Percentiles rank a stretch among this genome's conserved stretches.
phyloP scores from a whole-genome alignment of 2,888 invertebrate genomes.

The Nomada ruficornis region DNA sequence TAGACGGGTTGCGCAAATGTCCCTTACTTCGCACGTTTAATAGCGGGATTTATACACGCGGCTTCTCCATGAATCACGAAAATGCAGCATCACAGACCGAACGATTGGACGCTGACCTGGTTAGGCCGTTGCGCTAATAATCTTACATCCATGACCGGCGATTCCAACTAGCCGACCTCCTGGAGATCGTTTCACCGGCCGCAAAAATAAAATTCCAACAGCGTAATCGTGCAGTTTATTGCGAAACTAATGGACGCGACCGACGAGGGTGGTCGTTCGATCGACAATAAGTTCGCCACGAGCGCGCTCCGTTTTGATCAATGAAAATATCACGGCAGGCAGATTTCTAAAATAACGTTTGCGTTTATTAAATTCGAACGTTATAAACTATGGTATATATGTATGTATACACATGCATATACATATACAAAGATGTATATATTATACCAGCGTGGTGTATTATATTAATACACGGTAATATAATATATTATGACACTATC shows the following conservation, averaged over 20 bases:
- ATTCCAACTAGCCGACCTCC: background rate
- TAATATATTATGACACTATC: slow-evolving; percentile 44
- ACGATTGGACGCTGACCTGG: slow-evolving; percentile 33
- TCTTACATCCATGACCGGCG: slow-evolving; percentile 54
- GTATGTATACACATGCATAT: slow-evolving; percentile 33
- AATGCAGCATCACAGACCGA: slow-evolving; percentile 24
- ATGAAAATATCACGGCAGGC: slow-evolving; percentile 27
- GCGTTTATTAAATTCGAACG: slow-evolving; percentile 54
- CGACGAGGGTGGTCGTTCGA: background rate
- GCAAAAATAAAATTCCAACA: background rate
- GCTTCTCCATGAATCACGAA: slow-evolving; percentile 32
- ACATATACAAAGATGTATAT: slow-evolving; percentile 21
- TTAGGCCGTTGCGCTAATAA: slow-evolving; percentile 49
- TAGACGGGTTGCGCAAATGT: slow-evolving; percentile 64
- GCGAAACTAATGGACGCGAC: background rate
- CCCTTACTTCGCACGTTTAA: slow-evolving; percentile 42
- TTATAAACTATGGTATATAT: slow-evolving; percentile 47
- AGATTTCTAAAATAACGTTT: slow-evolving; percentile 54
- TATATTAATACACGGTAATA: slow-evolving; percentile 46
- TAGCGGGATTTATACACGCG: background rate
- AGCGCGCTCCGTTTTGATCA: background rate
- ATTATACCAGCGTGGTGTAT: slow-evolving; percentile 41
- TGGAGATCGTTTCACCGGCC: background rate
- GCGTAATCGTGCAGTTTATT: background rate
- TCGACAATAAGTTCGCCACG: background rate